Conservation (phyloP, 2,113 vertebrate genomes). For the Oreochromis niloticus region DNA sequence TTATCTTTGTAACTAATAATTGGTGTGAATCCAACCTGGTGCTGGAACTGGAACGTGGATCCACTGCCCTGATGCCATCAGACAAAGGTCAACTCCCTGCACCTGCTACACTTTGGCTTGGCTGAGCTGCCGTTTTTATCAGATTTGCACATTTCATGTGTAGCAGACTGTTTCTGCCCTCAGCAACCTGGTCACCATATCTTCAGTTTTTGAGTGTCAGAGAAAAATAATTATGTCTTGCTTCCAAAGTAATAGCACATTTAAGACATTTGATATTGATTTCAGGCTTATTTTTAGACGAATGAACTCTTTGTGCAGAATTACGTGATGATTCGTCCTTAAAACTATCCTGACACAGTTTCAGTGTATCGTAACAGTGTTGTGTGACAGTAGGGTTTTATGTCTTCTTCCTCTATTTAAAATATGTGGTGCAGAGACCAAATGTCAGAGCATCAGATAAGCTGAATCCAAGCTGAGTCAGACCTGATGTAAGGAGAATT, state of each 20-base stretch:
- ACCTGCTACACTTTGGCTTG: not conserved
- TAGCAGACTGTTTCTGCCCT: not conserved
- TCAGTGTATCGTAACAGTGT: not conserved
- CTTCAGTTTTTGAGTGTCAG: not conserved
- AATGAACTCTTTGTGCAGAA: not conserved
- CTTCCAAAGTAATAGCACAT: not conserved
- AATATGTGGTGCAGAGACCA: not conserved
- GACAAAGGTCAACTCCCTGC: not conserved
- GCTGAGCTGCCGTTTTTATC: not conserved
- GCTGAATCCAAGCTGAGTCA: not conserved
- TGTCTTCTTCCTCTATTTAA: not conserved
- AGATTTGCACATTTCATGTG: not conserved
- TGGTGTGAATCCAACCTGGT: not conserved
- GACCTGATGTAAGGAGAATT: not conserved
- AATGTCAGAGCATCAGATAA: not conserved
- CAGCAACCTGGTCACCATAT: not conserved
- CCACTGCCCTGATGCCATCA: not conserved
- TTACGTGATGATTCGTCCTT: not conserved
- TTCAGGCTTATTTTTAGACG: not conserved
- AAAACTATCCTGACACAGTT: not conserved
- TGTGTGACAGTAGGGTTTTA: not conserved
- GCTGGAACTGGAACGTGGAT: not conserved
- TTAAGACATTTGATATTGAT: not conserved
- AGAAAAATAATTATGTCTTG: not conserved
- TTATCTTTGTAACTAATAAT: not conserved